Evolutionary conservation across 2,797 vertebrate genomes (phyloP).

Genomic region (Chaenodraco wilsoni): DNA sequence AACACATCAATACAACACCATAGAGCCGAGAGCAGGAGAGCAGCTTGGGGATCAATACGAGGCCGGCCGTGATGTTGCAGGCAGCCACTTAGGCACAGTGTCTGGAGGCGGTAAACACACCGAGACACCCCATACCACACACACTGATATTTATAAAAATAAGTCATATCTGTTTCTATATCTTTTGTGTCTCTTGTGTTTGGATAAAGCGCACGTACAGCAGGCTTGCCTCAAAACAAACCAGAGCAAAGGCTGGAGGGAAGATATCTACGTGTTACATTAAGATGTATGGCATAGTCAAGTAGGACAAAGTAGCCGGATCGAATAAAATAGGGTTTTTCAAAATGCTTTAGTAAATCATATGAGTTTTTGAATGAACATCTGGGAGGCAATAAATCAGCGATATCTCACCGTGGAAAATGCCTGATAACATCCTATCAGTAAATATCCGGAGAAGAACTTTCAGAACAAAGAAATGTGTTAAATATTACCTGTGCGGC

Average conservation of each 20-base stretch:
- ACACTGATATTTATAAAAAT: conserved; percentile 15
- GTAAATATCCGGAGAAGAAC: conserved; percentile 14
- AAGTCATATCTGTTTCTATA: conserved; percentile 19
- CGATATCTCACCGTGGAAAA: conserved; percentile 2
- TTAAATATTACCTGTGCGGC: not conserved
- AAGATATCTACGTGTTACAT: too few relatives aligned
- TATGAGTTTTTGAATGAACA: conserved; percentile 1
- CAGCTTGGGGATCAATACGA: conserved; percentile 62
- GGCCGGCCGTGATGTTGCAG: conserved; percentile 45
- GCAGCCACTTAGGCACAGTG: conserved; percentile 52
- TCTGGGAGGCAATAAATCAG: conserved; percentile 10
- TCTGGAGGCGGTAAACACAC: conserved; percentile 44
- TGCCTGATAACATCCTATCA: not conserved
- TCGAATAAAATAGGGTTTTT: not conserved
- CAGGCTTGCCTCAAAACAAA: conserved; percentile 10
- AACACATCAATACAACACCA: conserved; percentile 57
- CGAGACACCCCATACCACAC: conserved; percentile 42
- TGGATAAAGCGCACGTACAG: conserved; percentile 28
- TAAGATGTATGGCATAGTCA: not conserved
- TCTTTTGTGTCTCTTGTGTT: conserved; percentile 16
- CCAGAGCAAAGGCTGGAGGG: too few relatives aligned
- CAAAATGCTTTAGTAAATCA: not conserved
- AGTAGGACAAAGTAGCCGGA: not conserved
- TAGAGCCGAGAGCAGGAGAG: conserved; percentile 58
- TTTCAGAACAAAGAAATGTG: not conserved